Percentiles rank a stretch among this genome's conserved stretches.
phyloP scores from a whole-genome alignment of 2,888 invertebrate genomes.

The Thymelicus lineola region DNA sequence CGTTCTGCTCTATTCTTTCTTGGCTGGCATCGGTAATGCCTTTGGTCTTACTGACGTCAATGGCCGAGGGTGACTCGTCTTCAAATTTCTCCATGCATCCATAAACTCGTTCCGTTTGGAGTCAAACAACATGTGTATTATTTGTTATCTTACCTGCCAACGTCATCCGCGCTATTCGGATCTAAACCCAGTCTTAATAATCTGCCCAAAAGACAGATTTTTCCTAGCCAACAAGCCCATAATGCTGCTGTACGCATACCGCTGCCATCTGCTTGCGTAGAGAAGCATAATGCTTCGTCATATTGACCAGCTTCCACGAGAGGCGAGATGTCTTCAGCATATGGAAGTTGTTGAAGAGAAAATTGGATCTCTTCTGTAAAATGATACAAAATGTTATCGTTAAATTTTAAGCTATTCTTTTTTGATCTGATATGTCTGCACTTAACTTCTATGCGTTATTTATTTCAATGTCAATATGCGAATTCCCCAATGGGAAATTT shows the following conservation, averaged over 20 bases:
- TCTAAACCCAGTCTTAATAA: slow-evolving; percentile 85
- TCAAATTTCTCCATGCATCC: too few relatives aligned
- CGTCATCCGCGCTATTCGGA: slow-evolving; percentile 87
- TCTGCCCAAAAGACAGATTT: slow-evolving; percentile 79
- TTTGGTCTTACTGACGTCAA: too few relatives aligned
- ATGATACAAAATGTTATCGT: not conserved
- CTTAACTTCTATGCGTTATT: too few relatives aligned
- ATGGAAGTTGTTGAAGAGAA: slow-evolving; percentile 69
- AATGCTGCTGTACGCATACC: slow-evolving; percentile 83
- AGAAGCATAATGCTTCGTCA: slow-evolving; percentile 70
- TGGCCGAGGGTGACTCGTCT: too few relatives aligned
- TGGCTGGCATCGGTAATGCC: too few relatives aligned
- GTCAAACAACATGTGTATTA: too few relatives aligned
- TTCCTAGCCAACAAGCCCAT: slow-evolving; percentile 87
- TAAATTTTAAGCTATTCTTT: not conserved
- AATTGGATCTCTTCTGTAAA: slow-evolving; percentile 71
- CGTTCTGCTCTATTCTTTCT: too few relatives aligned
- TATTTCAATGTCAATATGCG: not conserved
- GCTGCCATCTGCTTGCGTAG: slow-evolving; percentile 55
- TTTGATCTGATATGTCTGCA: too few relatives aligned
- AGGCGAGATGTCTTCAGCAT: slow-evolving; percentile 73
- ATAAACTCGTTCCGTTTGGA: too few relatives aligned
- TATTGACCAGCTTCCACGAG: slow-evolving; percentile 73
- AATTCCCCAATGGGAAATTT: too few relatives aligned
- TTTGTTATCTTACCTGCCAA: slow-evolving; percentile 84